A percentile compares a stretch with the other conserved stretches of the same genome.
These are phyloP conservation scores for Phocoena sinus DNA, from an alignment of 2,113 vertebrate species.

Conservation along the genomic window DNA sequence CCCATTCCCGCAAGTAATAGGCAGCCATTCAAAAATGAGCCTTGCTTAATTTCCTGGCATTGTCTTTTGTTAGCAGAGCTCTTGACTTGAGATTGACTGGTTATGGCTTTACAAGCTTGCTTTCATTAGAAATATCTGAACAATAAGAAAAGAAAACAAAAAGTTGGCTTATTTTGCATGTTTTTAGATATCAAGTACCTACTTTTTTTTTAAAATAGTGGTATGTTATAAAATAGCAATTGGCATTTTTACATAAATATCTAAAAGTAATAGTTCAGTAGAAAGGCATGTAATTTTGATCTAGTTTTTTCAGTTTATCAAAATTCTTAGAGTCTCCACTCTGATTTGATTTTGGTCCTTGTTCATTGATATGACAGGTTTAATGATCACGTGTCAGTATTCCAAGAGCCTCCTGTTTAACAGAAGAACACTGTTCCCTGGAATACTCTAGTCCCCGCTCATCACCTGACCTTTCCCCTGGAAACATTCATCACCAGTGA, in stretches of 20 bases:
- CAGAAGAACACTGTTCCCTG: constrained; percentile 2
- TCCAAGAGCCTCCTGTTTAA: constrained; percentile 30
- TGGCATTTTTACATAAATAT: neutral
- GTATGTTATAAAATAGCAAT: neutral
- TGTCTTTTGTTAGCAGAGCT: neutral
- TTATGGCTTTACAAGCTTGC: neutral
- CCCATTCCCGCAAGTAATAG: neutral
- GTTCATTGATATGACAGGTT: neutral
- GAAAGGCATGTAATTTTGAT: neutral
- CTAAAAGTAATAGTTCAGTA: neutral
- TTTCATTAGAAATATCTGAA: neutral
- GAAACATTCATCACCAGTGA: constrained; percentile 68
- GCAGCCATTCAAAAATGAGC: neutral
- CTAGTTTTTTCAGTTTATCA: neutral
- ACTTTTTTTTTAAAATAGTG: neutral
- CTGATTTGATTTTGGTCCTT: constrained; percentile 7
- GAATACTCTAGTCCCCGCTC: constrained; percentile 39
- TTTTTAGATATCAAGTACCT: neutral
- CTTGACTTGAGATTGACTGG: neutral
- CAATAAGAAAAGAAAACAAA: neutral
- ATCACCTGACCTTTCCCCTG: constrained; percentile 66
- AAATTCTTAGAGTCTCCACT: neutral
- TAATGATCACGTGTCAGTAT: constrained; percentile 47
- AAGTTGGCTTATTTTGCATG: neutral
- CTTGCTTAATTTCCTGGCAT: neutral